A percentile compares a stretch with the other conserved stretches of the same genome.
phyloP scores from a whole-genome alignment of 2,113 vertebrate species.

The Pipa parva region DNA sequence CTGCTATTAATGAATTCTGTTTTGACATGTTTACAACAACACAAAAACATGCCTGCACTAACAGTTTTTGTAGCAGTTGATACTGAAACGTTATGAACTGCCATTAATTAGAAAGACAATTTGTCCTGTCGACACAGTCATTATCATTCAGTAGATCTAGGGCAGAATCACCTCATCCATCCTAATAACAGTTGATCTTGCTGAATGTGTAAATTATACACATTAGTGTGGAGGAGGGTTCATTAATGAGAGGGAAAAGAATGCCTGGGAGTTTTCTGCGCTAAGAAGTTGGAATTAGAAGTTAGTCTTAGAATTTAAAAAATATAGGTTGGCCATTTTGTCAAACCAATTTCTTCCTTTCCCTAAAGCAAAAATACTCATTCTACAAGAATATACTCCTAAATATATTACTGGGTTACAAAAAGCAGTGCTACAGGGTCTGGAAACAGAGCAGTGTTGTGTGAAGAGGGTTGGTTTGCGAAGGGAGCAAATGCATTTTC shows the following conservation, averaged over 20 bases:
- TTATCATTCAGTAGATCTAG: conserved; percentile 16
- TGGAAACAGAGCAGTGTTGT: too few species aligned
- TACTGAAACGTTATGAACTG: conserved; percentile 7
- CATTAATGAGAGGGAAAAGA: background rate
- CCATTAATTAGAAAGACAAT: conserved; percentile 20
- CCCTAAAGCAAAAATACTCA: too few species aligned
- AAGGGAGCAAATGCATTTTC: too few species aligned
- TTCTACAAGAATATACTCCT: too few species aligned
- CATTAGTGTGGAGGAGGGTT: conserved; percentile 1
- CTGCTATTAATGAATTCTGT: background rate
- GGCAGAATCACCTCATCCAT: conserved; percentile 17
- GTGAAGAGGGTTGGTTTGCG: too few species aligned
- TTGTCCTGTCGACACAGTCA: conserved; percentile 9
- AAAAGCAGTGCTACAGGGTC: too few species aligned
- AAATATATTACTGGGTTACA: too few species aligned
- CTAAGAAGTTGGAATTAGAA: too few species aligned
- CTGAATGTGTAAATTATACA: background rate
- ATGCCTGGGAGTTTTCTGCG: background rate
- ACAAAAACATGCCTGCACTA: background rate
- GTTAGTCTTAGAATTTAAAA: too few species aligned
- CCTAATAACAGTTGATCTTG: background rate
- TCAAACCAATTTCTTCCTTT: too few species aligned
- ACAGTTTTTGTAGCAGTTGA: background rate
- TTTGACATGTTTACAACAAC: conserved; percentile 1
- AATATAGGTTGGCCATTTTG: too few species aligned